Conservation (phyloP, 1,140 invertebrate genomes). For the Zaprionus nigranus region DNA sequence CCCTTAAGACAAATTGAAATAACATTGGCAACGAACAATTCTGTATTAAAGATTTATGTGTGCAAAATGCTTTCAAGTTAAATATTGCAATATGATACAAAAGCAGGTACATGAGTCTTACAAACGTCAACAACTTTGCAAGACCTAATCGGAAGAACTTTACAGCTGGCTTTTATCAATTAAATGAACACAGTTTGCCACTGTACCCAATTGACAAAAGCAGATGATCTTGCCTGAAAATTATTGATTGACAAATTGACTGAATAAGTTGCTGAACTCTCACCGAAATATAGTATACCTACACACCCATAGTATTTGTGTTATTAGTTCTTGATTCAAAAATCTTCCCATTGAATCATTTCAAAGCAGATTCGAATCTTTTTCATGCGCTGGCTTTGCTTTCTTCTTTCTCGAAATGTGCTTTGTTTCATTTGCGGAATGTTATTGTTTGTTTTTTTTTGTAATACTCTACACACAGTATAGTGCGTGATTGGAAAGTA, state of each 20-base stretch:
- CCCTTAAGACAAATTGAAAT: not conserved
- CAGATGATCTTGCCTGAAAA: constrained; percentile 20
- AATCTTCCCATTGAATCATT: constrained; percentile 41
- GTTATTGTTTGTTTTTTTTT: constrained; percentile 6
- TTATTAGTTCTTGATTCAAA: constrained; percentile 1
- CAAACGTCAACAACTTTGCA: not conserved
- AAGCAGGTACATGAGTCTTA: not conserved
- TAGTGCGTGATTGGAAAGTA: not conserved
- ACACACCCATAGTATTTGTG: not conserved
- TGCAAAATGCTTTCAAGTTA: not conserved
- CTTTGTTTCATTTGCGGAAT: constrained; percentile 34
- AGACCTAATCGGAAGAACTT: not conserved
- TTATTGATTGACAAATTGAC: constrained; percentile 18
- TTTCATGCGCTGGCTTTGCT: constrained; percentile 11
- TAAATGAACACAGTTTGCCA: not conserved
- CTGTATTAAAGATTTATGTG: not conserved
- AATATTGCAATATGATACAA: not conserved
- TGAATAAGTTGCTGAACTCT: constrained; percentile 15
- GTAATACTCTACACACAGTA: constrained; percentile 9
- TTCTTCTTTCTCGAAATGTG: constrained; percentile 32
- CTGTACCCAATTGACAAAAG: constrained; percentile 21
- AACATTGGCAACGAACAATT: not conserved
- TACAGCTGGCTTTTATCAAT: not conserved
- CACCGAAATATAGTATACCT: constrained; percentile 1
- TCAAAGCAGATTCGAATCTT: constrained; percentile 31